phyloP scores from a whole-genome alignment of 1,140 invertebrate genomes.

The Uloborus diversus region DNA sequence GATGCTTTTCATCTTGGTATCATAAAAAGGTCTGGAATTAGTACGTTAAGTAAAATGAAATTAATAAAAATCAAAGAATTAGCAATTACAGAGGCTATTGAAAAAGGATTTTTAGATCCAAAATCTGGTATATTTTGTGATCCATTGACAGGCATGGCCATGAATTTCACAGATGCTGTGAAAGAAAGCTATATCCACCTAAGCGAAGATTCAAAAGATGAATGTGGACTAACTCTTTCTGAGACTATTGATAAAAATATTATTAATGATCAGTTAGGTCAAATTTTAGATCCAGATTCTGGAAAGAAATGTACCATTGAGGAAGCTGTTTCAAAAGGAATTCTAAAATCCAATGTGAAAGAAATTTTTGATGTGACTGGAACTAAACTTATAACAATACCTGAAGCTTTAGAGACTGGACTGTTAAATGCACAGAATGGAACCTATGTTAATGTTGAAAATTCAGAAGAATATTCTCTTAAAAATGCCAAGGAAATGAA shows the following conservation, averaged over 20 bases:
- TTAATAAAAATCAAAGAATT: slow-evolving; percentile 62
- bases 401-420: slow-evolving; percentile 78
- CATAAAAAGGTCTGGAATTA: slow-evolving; percentile 62
- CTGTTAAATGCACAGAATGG: slow-evolving; percentile 81
- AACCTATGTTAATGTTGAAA: slow-evolving; percentile 78
- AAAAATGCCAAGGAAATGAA: slow-evolving; percentile 80
- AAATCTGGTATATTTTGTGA: slow-evolving; percentile 78
- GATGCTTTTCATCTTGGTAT: slow-evolving; percentile 76
- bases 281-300: slow-evolving; percentile 82
- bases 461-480: slow-evolving; percentile 78
- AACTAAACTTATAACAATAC: slow-evolving; percentile 81
- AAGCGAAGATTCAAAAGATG: slow-evolving; percentile 66
- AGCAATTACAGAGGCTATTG: slow-evolving; percentile 79
- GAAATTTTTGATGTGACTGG: slow-evolving; percentile 84
- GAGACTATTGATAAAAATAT: slow-evolving; percentile 84
- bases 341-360: slow-evolving; percentile 78
- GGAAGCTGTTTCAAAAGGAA: slow-evolving; percentile 78
- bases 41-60: slow-evolving; percentile 43
- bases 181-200: slow-evolving; percentile 63
- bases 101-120: slow-evolving; percentile 76
- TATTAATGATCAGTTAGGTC: slow-evolving; percentile 78
- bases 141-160: slow-evolving; percentile 67
- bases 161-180: slow-evolving; percentile 68
- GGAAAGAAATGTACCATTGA: slow-evolving; percentile 82
- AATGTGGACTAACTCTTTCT: slow-evolving; percentile 73